Percentiles rank a stretch among this genome's conserved stretches.
phyloP scores from a whole-genome alignment of 2,113 vertebrate genomes.

The Nothoprocta pentlandii region DNA sequence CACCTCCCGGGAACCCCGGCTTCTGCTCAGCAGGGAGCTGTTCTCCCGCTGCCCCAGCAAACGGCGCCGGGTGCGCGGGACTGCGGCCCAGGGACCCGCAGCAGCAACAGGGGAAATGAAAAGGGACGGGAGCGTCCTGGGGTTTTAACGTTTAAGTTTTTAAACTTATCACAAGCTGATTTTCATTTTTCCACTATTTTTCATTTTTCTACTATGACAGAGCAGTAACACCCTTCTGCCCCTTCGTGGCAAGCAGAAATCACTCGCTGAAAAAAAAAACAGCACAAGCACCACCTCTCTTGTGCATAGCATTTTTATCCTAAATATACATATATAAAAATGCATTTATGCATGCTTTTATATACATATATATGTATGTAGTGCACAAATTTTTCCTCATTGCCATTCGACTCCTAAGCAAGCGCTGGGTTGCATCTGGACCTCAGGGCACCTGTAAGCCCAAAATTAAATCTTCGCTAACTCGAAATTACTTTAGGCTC shows the following conservation, averaged over 20 bases:
- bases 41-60: constrained; percentile 9
- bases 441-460: constrained; percentile 79
- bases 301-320: background rate
- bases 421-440: constrained; percentile 47
- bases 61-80: constrained; percentile 55
- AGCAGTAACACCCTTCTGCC: constrained; percentile 7
- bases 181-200: constrained; percentile 34
- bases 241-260: background rate
- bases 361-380: background rate
- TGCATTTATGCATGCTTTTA: background rate
- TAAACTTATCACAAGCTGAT: constrained; percentile 32
- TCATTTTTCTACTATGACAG: constrained; percentile 26
- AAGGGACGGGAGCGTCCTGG: background rate
- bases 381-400: background rate
- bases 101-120: background rate
- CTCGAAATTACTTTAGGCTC: constrained; percentile 83
- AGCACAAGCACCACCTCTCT: background rate
- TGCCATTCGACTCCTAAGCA: constrained; percentile 19
- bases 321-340: background rate
- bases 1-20: constrained; percentile 50
- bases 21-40: constrained; percentile 61
- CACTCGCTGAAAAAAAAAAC: background rate
- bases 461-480: constrained; percentile 84
- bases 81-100: constrained; percentile 15
- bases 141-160: background rate